Evolutionary conservation across 2,797 vertebrate genomes (phyloP), one percentile per base, ranked within the genome.

Genomic region (Aulostomus chinensis): DNA sequence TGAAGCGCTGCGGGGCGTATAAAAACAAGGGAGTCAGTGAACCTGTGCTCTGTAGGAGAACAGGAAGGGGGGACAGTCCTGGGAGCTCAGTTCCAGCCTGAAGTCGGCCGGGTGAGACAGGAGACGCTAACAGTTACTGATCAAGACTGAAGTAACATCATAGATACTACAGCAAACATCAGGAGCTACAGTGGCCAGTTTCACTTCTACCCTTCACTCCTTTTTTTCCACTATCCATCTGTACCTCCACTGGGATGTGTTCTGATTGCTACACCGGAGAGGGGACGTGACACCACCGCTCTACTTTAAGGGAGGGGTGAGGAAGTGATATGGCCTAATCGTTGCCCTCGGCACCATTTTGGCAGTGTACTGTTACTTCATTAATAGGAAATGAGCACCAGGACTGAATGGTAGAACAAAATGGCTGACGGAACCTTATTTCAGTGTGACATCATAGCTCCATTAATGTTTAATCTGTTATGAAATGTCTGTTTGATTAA

Each of bases 391-490:
- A 89, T 83, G 64, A 87, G 60, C 39, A 29, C 36, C 5, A 12
- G 47, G 17, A 46, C 73, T 63, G 69, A 83, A 76, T 36, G 43
- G 69, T 28, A 60, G 58, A 77, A 72, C 66, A 81, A 79, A 84
- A 83, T 49, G 33, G 48, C 62, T 24, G 46, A 51, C 49, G 39
- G 58, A 61, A 49, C 31, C 66, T 74, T 40, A 43, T 48, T 53
- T 35, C 29, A 60, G 56, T 35, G 56, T 21, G 7, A 72, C 20
- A 41, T 67, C 67, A 60, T 7, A 8, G 39, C 9, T 28, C 40
- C 62, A 66, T 85, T 71, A 84, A 88, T 81, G 58, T 83, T 87
- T 82, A 33, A 88, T 77, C 8, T 16, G 72, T 88, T 82, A 80
- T 88, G 52, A 87, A 90, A 82, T 58, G 64, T 50, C 58, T 42